Conservation (phyloP, 2,888 invertebrate species). For the Nomada flava region DNA sequence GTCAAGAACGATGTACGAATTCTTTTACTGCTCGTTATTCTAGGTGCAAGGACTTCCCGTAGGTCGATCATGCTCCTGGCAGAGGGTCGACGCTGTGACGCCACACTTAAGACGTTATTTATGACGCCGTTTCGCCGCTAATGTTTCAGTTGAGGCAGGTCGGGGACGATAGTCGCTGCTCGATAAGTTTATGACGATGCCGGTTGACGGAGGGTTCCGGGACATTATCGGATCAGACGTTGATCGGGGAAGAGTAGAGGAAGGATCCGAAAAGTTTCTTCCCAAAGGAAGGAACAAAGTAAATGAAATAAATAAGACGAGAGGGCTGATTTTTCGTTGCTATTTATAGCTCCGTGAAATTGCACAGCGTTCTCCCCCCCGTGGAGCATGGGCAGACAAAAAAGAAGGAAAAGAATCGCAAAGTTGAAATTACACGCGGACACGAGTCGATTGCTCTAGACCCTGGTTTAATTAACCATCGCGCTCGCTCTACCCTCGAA, state of each 20-base stretch:
- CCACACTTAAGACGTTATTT: slow-evolving; percentile 83
- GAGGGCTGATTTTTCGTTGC: neutral
- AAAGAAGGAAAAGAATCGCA: slow-evolving; percentile 18
- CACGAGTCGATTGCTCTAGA: slow-evolving; percentile 31
- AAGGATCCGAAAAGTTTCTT: neutral
- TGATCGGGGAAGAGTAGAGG: slow-evolving; percentile 24
- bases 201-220: slow-evolving; percentile 37
- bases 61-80: slow-evolving; percentile 56
- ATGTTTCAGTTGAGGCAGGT: slow-evolving; percentile 82
- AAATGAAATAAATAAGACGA: neutral
- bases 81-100: slow-evolving; percentile 75
- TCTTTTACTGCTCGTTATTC: slow-evolving; percentile 52
- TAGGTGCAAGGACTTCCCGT: slow-evolving; percentile 56
- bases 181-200: slow-evolving; percentile 82
- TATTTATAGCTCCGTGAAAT: slow-evolving; percentile 23
- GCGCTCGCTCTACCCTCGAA: slow-evolving; percentile 26
- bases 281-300: neutral
- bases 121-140: slow-evolving; percentile 80
- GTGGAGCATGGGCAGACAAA: neutral
- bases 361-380: neutral
- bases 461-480: slow-evolving; percentile 54
- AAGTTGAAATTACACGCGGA: slow-evolving; percentile 38
- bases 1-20: slow-evolving; percentile 37
- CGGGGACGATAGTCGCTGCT: slow-evolving; percentile 71
- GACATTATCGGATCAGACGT: slow-evolving; percentile 46